Percentiles rank a stretch among this genome's conserved stretches.
phyloP scores from a whole-genome alignment of 92 coral and sea anemone species.

The Zoanthus sociatus region DNA sequence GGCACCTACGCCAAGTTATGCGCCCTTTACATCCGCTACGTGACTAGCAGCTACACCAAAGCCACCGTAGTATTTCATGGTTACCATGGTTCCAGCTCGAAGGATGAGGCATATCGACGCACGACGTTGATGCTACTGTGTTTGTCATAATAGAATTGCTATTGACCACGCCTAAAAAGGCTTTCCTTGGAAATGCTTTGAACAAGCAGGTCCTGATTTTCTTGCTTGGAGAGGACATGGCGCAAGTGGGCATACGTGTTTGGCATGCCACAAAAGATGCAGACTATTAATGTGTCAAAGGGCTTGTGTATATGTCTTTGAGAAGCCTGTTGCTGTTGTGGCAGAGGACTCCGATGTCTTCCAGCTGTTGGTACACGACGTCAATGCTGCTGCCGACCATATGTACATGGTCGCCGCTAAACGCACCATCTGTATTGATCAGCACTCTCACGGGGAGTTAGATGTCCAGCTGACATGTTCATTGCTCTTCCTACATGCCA shows the following conservation, averaged over 20 bases:
- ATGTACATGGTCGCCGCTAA: conserved; percentile 45
- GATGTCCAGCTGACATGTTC: conserved; percentile 1
- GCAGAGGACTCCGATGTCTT: conserved; percentile 30
- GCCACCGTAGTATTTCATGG: conserved; percentile 47
- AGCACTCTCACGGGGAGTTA: conserved; percentile 6
- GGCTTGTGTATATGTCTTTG: not conserved
- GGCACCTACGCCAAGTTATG: conserved; percentile 48
- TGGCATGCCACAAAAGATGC: not conserved
- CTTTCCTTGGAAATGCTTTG: conserved; percentile 17
- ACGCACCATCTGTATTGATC: conserved; percentile 5
- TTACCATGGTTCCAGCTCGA: conserved; percentile 48
- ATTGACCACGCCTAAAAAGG: conserved; percentile 35
- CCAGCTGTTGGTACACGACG: not conserved
- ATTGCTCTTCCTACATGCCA: conserved; percentile 34
- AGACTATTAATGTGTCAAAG: not conserved
- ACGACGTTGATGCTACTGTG: conserved; percentile 30
- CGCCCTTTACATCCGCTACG: conserved; percentile 29
- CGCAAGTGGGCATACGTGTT: not conserved
- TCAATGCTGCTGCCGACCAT: not conserved
- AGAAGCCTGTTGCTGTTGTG: not conserved
- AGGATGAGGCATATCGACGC: conserved; percentile 34
- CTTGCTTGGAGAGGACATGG: not conserved
- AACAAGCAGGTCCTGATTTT: not conserved
- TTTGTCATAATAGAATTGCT: conserved; percentile 49
- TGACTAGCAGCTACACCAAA: conserved; percentile 16